These are phyloP conservation scores for Auanema freiburgensis DNA, from an alignment of 2,888 invertebrate genomes.

Conservation along the genomic window DNA sequence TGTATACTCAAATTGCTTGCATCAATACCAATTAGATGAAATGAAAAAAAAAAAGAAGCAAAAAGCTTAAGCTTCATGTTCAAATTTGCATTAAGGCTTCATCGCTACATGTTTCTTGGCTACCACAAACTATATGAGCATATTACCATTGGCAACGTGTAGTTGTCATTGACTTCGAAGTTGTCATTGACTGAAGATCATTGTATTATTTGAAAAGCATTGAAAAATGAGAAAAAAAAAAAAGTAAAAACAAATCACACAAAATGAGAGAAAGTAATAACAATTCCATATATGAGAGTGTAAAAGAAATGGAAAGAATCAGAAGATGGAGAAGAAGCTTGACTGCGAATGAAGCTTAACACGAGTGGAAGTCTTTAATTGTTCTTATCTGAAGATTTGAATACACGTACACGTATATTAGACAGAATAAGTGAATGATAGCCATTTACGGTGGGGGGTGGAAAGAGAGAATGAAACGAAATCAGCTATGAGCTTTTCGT, in stretches of 20 bases:
- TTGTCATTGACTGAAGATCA: not conserved
- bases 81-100: too few relatives aligned
- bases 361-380: not conserved
- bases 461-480: conserved; percentile 4
- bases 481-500: too few relatives aligned
- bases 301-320: not conserved
- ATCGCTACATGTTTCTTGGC: too few relatives aligned
- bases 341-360: not conserved
- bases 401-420: too few relatives aligned
- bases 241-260: not conserved
- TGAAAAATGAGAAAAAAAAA: not conserved
- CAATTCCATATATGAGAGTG: not conserved
- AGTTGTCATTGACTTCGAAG: not conserved
- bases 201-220: not conserved
- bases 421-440: too few relatives aligned
- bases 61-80: too few relatives aligned
- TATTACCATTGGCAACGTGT: too few relatives aligned
- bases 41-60: too few relatives aligned
- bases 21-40: too few relatives aligned
- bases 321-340: not conserved
- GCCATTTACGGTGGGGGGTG: not conserved
- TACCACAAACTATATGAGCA: too few relatives aligned
- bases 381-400: conserved; percentile 1
- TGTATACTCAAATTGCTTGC: too few relatives aligned
- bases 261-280: not conserved